Evolutionary conservation across 2,113 vertebrate genomes (phyloP).

Genomic region (Terrapene triunguis): DNA sequence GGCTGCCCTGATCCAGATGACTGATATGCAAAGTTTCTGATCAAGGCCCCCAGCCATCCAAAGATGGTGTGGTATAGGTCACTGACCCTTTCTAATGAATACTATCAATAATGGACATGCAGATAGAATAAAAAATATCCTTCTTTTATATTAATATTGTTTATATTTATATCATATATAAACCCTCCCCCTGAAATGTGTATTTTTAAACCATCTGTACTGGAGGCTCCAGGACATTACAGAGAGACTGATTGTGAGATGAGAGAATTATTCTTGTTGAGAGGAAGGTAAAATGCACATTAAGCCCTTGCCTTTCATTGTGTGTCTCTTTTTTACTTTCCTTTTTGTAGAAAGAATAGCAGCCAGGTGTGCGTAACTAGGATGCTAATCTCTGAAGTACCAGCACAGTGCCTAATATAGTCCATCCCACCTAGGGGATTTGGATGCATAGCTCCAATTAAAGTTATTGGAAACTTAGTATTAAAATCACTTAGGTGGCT

Average conservation of each 20-base stretch:
- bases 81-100: neutral
- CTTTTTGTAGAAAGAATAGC: neutral
- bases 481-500: conserved; percentile 42
- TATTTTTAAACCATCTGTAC: neutral
- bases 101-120: neutral
- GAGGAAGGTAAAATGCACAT: neutral
- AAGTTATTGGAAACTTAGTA: conserved; percentile 37
- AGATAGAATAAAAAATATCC: neutral
- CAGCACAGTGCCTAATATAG: conserved; percentile 21
- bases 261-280: neutral
- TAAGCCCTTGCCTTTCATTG: neutral
- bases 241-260: neutral
- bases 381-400: conserved; percentile 29
- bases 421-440: conserved; percentile 30
- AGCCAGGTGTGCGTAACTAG: conserved; percentile 22
- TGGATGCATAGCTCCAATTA: neutral
- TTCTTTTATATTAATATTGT: neutral
- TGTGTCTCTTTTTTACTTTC: neutral
- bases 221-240: neutral
- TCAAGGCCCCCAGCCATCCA: neutral
- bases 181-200: neutral
- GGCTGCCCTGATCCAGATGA: neutral
- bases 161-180: too few species aligned
- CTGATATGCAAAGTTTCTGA: neutral
- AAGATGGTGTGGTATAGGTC: neutral